phyloP scores from a whole-genome alignment of 30 jellyfish, hydroid and myxozoan genomes.

The Haliclystus octoradiatus region DNA sequence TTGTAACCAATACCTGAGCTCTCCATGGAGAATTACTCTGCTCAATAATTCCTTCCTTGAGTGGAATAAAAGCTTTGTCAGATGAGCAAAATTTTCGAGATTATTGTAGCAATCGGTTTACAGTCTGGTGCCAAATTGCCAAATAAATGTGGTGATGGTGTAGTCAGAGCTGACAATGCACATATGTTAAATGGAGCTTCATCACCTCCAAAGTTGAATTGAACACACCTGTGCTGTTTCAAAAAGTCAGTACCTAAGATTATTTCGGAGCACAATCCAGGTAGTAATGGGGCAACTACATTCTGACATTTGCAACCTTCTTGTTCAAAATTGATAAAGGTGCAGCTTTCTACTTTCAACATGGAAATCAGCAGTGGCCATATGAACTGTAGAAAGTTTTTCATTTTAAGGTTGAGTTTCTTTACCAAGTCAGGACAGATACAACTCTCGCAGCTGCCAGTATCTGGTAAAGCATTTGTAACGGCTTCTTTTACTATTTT shows the following conservation, averaged over 20 bases:
- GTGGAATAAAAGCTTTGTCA: constrained; percentile 37
- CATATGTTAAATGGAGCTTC: constrained; percentile 8
- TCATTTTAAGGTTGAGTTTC: neutral
- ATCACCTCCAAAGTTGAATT: constrained; percentile 8
- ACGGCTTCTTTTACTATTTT: neutral
- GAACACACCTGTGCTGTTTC: constrained; percentile 12
- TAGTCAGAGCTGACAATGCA: constrained; percentile 17
- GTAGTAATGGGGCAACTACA: constrained; percentile 4
- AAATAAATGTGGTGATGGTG: constrained; percentile 25
- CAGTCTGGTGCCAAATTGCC: constrained; percentile 31
- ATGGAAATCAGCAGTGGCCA: constrained; percentile 17
- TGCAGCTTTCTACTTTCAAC: constrained; percentile 15
- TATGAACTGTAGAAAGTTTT: constrained; percentile 7
- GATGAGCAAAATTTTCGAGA: constrained; percentile 26
- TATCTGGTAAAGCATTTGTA: constrained; percentile 15
- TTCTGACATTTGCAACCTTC: neutral
- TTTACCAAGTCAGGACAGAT: neutral
- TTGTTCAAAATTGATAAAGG: neutral
- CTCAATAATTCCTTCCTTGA: constrained; percentile 50
- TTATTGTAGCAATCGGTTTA: constrained; percentile 60
- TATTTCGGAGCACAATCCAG: constrained; percentile 17
- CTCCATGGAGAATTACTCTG: constrained; percentile 75
- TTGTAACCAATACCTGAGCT: constrained; percentile 50
- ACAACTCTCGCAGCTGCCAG: constrained; percentile 26
- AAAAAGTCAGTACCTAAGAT: constrained; percentile 29